Evolutionary conservation across 2,797 vertebrate genomes (phyloP).

Genomic region (Cynodonichthys magdalenae): DNA sequence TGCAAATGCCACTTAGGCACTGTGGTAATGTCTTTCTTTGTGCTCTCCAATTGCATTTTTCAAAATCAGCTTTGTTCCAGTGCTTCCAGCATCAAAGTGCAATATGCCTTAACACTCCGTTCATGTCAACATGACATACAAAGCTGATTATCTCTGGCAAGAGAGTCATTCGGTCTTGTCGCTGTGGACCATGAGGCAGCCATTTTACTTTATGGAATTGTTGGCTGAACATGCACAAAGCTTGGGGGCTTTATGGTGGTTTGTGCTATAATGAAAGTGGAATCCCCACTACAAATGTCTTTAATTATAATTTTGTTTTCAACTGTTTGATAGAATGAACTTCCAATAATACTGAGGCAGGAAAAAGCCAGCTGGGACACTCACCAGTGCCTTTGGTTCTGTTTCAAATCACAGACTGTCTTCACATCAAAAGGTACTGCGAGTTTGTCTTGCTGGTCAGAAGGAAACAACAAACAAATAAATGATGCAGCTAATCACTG

Average conservation of each 20-base stretch:
- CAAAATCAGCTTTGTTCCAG: slow-evolving; percentile 69
- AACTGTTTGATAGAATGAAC: slow-evolving; percentile 71
- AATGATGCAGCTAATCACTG: slow-evolving; percentile 64
- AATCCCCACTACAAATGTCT: slow-evolving; percentile 76
- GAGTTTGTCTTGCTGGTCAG: slow-evolving; percentile 66
- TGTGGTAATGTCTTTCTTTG: slow-evolving; percentile 60
- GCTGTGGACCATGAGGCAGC: slow-evolving; percentile 67
- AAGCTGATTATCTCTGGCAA: slow-evolving; percentile 76
- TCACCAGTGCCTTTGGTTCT: slow-evolving; percentile 59
- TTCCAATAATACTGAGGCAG: slow-evolving; percentile 64
- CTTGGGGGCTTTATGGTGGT: slow-evolving; percentile 65
- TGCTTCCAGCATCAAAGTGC: slow-evolving; percentile 69
- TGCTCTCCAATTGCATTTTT: slow-evolving; percentile 57
- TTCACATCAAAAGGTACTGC: slow-evolving; percentile 77
- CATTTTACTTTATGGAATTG: slow-evolving; percentile 78
- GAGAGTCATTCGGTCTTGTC: slow-evolving; percentile 75
- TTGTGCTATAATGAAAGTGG: slow-evolving; percentile 68
- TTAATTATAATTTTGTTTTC: slow-evolving; percentile 78
- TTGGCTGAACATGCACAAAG: slow-evolving; percentile 58
- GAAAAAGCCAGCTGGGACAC: slow-evolving; percentile 58
- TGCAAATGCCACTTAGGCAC: slow-evolving; percentile 56
- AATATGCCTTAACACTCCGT: slow-evolving; percentile 67
- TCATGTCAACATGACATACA: slow-evolving; percentile 75
- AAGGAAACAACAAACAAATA: slow-evolving; percentile 73
- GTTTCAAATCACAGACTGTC: slow-evolving; percentile 73